These are phyloP conservation scores for Lasioglossum zephyrum DNA, from an alignment of 2,888 invertebrate genomes.

Conservation along the genomic window DNA sequence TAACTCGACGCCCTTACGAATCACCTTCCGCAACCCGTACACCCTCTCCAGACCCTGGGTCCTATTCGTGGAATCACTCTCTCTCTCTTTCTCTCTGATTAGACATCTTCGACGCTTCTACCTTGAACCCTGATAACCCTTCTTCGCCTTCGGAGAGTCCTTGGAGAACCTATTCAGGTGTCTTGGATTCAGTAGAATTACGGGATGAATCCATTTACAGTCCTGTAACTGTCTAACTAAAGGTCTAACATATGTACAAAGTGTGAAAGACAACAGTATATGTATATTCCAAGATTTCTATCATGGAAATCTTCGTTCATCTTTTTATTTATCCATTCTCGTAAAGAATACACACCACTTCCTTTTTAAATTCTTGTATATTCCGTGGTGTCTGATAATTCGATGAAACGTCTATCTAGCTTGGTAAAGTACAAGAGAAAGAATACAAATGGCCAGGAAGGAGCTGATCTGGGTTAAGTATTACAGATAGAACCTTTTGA, in stretches of 20 bases:
- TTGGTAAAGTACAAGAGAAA: slow-evolving; percentile 5
- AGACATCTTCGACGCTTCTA: slow-evolving; percentile 10
- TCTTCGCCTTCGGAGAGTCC: neutral
- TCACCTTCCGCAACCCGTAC: neutral
- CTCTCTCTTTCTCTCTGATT: slow-evolving; percentile 1
- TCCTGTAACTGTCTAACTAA: neutral
- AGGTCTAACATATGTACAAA: neutral
- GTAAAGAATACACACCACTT: neutral
- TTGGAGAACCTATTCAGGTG: neutral
- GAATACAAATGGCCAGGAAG: neutral
- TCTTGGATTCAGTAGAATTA: neutral
- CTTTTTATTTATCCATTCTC: neutral
- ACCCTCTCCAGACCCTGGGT: neutral
- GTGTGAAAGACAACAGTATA: neutral
- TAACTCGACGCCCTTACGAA: slow-evolving; percentile 30
- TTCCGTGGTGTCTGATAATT: neutral
- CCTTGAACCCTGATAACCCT: slow-evolving; percentile 1
- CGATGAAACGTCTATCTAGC: neutral
- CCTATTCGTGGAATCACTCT: slow-evolving; percentile 3
- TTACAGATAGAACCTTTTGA: slow-evolving; percentile 5
- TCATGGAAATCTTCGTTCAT: neutral
- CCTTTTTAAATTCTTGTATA: neutral
- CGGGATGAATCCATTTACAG: neutral
- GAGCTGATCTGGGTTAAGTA: neutral
- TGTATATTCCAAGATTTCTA: neutral